Evolutionary conservation across 1,140 invertebrate genomes (phyloP), one percentile per base, ranked within the genome.

Genomic region (Panulirus ornatus): DNA sequence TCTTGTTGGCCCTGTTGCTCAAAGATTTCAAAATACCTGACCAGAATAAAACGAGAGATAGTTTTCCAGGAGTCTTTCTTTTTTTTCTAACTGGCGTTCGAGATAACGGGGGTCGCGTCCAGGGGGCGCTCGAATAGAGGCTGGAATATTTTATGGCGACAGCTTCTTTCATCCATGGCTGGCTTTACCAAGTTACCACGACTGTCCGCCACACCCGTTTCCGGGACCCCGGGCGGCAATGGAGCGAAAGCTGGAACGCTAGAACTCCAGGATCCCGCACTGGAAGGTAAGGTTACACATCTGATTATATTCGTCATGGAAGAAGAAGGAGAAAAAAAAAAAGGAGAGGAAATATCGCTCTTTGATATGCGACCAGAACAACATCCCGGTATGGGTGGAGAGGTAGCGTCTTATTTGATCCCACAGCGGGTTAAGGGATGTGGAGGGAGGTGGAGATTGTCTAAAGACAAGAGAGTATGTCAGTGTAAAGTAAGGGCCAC

Each of bases 91-190:
- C 63, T 36, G 22, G 47, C 36, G 84, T 86, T 78, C 84, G 71
- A 86, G 84, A 86, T 86, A 86, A 63, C 84, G 84, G 84, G 84
- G 84, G 84, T 86, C 71, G 84, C 84, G 40, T 86, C 71, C 34
- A n/a, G n/a, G 38, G 86, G 76, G 63, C n/a, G 76, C 86, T 82
- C 86, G 86, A 88, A 88, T 88, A 71, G 86, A 88, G 70, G 76
- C 86, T 81, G 86, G 86, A 82, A 88, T 88, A 88, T 88, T 88
- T 88, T 88, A 88, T 88, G 86, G 86, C 63, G 76, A 88, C 86
- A 81, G 86, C 75, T 88, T 88, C 86, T 88, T 88, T 88, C 86
- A 88, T 81, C 86, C 86, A 66, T 88, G 86, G 86, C 78, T 71
- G 76, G 86, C 71, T 86, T 86, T 86, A 78, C 71, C 84, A 86